These are phyloP conservation scores for Lepus europaeus DNA, from an alignment of 2,113 vertebrate species.

Conservation along the genomic window DNA sequence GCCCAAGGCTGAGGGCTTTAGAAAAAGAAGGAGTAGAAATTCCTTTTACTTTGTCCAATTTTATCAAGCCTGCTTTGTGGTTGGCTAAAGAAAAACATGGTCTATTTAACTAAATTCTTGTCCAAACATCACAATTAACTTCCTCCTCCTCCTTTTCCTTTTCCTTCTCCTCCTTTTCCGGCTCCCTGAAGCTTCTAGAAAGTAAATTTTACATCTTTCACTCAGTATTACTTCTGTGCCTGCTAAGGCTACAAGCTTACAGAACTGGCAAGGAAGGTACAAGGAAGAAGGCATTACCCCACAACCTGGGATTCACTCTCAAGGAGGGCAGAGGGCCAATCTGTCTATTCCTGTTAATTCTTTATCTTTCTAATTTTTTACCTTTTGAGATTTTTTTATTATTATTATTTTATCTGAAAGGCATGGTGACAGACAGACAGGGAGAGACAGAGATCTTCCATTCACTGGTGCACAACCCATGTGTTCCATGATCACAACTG, in stretches of 20 bases:
- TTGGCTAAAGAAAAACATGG: conserved; percentile 61
- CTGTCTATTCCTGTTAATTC: background rate
- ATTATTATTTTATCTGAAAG: too few relatives aligned
- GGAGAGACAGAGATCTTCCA: background rate
- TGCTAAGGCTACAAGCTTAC: background rate
- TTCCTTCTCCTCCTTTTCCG: conserved; percentile 83
- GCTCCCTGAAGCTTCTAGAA: conserved; percentile 74
- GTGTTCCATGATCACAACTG: too few relatives aligned
- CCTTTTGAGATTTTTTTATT: background rate
- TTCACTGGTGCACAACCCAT: too few relatives aligned
- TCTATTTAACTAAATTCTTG: conserved; percentile 75
- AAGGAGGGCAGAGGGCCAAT: background rate
- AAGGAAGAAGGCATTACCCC: background rate
- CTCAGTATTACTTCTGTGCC: conserved; percentile 52
- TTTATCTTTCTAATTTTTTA: background rate
- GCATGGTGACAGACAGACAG: background rate
- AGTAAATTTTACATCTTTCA: conserved; percentile 70
- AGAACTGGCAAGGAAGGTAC: too few relatives aligned
- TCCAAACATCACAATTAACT: conserved; percentile 81
- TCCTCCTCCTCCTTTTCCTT: conserved; percentile 84
- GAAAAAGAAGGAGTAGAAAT: conserved; percentile 56
- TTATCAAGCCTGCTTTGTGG: conserved; percentile 66
- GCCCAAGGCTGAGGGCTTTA: background rate
- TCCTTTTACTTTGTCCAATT: conserved; percentile 57
- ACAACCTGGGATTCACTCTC: background rate